phyloP scores from a whole-genome alignment of 2,113 vertebrate species.

The Myotis davidii region DNA sequence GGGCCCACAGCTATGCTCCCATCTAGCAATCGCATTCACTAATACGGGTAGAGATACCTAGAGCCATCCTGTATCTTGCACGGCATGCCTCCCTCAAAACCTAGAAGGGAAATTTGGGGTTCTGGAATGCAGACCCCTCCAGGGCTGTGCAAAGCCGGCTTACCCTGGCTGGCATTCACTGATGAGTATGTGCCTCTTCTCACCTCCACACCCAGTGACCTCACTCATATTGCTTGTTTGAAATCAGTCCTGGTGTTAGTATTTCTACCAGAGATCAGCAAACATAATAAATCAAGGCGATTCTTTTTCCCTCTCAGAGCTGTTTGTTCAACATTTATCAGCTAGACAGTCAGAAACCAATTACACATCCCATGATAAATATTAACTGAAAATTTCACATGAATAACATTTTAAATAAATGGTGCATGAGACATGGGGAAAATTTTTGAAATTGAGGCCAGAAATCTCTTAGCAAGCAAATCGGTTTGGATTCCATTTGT shows the following conservation, averaged over 20 bases:
- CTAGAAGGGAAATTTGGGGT: neutral
- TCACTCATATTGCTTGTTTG: neutral
- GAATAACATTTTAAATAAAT: slow-evolving; percentile 4
- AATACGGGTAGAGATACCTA: rapidly evolving
- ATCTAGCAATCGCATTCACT: neutral
- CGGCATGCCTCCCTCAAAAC: neutral
- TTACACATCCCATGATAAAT: neutral
- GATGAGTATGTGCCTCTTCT: rapidly evolving
- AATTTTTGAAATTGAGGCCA: neutral
- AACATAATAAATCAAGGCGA: neutral
- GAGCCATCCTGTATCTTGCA: neutral
- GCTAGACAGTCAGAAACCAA: neutral
- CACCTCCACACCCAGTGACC: neutral
- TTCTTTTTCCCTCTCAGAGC: too few species aligned
- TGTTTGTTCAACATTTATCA: neutral
- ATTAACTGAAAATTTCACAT: neutral
- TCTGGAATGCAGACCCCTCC: neutral
- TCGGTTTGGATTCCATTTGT: neutral
- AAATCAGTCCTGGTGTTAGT: neutral
- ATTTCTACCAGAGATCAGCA: neutral
- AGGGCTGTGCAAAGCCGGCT: neutral
- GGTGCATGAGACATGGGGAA: neutral
- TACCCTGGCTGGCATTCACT: neutral
- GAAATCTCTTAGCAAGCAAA: neutral
- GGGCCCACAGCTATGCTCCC: neutral